Evolutionary conservation across 2,888 invertebrate species (phyloP), one percentile per base, ranked within the genome.

Genomic region (Acleris sparsana): DNA sequence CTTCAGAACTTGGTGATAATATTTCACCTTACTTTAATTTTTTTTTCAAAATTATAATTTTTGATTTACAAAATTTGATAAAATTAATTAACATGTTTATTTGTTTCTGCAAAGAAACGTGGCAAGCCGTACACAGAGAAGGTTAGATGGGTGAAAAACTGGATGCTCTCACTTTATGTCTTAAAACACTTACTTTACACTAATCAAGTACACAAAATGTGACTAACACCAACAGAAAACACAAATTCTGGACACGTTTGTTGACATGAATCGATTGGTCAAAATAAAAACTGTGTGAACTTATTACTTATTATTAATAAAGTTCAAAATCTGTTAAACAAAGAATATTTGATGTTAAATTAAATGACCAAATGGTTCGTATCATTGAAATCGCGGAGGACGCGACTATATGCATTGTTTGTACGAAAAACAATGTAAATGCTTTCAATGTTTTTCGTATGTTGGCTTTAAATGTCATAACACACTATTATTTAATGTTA

Each of bases 121-220:
- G 95, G 94, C 89, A 96, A 96, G 93, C 94, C 96, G 89, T 96
- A 95, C 93, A 95, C 95, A 85, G 93, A 96, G 94, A 95, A 96
- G 96, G 96, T 96, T 94, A 95, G 95, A 87, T 74, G 80, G 84
- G 82, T 89, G 82, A 82, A 3, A 66, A 85, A 81, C 79, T 90
- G 79, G 80, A 89, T 90, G 86, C 89, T 89, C 83, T 81, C 78
- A 79, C 82, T 81, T 72, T 85, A 75, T 91, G 87, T 89, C 84
- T 80, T 86, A 87, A 88, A 84, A 82, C 75, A 78, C 70, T 71
- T 76, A 79, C 79, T 82, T 80, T 72, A 79, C 73, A 75, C 75
- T 74, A 71, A 75, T 76, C 70, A 73, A 77, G 78, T 75, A 72
- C 73, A 83, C 81, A 77, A 80, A 69, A 85, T 87, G 87, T 89